Percentiles rank a stretch among this genome's conserved stretches.
Evolutionary conservation across 2,113 vertebrate genomes (phyloP).

Genomic region (Damaliscus lunatus): DNA sequence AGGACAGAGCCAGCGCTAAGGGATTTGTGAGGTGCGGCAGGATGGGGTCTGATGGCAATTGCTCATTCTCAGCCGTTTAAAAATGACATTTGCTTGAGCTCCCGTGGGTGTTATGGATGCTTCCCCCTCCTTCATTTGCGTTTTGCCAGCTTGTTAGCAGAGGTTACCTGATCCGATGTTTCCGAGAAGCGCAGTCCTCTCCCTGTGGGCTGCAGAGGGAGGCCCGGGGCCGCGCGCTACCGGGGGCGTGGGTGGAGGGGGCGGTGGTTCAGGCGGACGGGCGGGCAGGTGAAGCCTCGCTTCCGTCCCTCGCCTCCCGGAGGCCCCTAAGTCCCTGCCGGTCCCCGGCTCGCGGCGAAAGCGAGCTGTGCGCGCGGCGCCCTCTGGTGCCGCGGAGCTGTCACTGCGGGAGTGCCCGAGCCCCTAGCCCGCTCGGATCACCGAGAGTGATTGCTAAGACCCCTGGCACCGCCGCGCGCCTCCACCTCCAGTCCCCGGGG

Average conservation of each 20-base stretch:
- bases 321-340: neutral
- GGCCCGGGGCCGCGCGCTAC: neutral
- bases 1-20: neutral
- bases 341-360: fast-evolving
- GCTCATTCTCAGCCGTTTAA: constrained; percentile 18
- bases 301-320: neutral
- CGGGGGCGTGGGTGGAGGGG: neutral
- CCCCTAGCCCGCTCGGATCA: neutral
- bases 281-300: neutral
- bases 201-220: neutral
- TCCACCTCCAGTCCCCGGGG: neutral
- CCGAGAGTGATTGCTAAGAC: neutral
- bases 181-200: neutral
- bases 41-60: neutral
- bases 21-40: neutral
- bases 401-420: neutral
- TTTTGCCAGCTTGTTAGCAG: constrained; percentile 38
- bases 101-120: constrained; percentile 12
- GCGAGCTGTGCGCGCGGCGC: neutral
- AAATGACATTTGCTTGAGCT: constrained; percentile 51
- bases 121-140: constrained; percentile 46
- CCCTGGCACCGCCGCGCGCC: fast-evolving
- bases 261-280: neutral
- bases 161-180: neutral
- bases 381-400: constrained; percentile 44